A percentile compares a stretch with the other conserved stretches of the same genome.
Evolutionary conservation across 2,888 invertebrate genomes (phyloP).

Genomic region (Andrena marginata): DNA sequence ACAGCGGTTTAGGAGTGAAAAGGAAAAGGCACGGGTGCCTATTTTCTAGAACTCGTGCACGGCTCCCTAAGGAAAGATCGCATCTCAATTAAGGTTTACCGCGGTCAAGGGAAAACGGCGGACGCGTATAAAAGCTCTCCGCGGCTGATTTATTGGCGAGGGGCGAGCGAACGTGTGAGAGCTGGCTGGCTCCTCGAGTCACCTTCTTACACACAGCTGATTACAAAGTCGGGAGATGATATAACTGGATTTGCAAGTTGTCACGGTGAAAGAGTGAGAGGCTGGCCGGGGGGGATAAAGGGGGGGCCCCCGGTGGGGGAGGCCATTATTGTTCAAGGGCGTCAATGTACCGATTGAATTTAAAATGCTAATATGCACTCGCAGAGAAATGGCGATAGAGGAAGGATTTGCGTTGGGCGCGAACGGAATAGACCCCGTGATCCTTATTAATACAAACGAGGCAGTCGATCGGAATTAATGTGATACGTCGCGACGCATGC

Average conservation of each 20-base stretch:
- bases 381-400: slow-evolving; percentile 62
- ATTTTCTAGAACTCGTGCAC: not conserved
- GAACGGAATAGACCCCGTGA: not conserved
- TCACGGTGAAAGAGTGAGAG: slow-evolving; percentile 58
- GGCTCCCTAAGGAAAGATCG: not conserved
- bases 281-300: slow-evolving; percentile 24
- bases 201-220: slow-evolving; percentile 56
- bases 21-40: not conserved
- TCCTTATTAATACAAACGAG: not conserved
- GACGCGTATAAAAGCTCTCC: slow-evolving; percentile 31
- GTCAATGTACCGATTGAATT: slow-evolving; percentile 71
- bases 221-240: slow-evolving; percentile 68
- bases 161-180: not conserved
- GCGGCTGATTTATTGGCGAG: slow-evolving; percentile 40
- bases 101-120: slow-evolving; percentile 43
- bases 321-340: slow-evolving; percentile 72
- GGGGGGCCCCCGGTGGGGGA: slow-evolving; percentile 42
- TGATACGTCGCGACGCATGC: not conserved
- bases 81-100: slow-evolving; percentile 50
- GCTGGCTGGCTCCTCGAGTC: slow-evolving; percentile 11
- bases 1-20: not conserved
- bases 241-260: slow-evolving; percentile 70
- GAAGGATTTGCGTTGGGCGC: slow-evolving; percentile 8
- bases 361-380: slow-evolving; percentile 69
- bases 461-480: not conserved